Conservation (phyloP, 2,797 vertebrate genomes). For the Pangasius djambal region DNA sequence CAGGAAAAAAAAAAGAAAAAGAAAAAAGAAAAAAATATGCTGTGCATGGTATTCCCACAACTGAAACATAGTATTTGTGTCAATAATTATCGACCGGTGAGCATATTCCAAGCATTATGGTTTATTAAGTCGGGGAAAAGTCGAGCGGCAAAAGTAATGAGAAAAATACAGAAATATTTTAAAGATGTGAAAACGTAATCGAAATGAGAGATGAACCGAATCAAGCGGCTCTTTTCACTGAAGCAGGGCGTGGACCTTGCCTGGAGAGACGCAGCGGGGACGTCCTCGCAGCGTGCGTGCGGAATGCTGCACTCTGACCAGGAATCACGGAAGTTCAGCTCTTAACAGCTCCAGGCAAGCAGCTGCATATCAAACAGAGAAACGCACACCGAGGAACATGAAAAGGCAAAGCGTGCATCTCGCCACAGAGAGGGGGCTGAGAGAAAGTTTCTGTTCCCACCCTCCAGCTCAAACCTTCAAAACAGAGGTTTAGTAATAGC, state of each 20-base stretch:
- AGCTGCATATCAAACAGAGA: constrained; percentile 50
- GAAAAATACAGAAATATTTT: neutral
- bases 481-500: neutral
- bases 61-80: neutral
- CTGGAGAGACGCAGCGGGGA: neutral
- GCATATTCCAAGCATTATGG: neutral
- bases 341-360: constrained; percentile 50
- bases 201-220: neutral
- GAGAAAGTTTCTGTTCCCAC: neutral
- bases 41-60: neutral
- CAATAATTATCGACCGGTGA: neutral
- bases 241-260: neutral
- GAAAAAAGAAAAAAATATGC: too few relatives aligned
- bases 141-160: neutral
- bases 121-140: constrained; percentile 4
- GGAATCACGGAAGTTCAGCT: constrained; percentile 52
- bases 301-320: constrained; percentile 57
- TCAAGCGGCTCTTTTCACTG: neutral
- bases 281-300: neutral
- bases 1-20: neutral
- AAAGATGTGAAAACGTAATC: neutral
- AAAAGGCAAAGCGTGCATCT: neutral
- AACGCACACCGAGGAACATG: constrained; percentile 24
- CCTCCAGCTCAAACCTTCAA: neutral
- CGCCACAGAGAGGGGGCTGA: neutral